Base-by-base conservation (phyloP, 1,140 invertebrate genomes). In the Schmidtea mediterranea region DNA sequence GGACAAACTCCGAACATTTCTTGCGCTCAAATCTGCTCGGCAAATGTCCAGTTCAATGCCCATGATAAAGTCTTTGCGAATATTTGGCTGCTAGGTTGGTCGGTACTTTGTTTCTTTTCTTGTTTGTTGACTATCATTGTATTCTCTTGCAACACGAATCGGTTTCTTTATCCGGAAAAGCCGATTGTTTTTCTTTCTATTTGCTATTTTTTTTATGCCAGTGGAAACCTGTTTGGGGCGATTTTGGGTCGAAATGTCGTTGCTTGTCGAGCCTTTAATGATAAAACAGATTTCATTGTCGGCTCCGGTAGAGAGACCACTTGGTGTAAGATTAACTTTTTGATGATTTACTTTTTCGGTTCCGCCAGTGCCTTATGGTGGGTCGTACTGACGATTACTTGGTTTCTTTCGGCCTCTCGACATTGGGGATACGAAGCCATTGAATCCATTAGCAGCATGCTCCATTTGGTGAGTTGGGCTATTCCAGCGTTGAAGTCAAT, bases 111-210 rank as follows among this genome's bases (percentile, higher is more conserved):
- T 52, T 63, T 66, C 49, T 52, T 59, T 0, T 60, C 61, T 15
- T 64, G 62, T 2, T 47, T 62, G 1, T 60, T 68, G 47, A 63
- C 66, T 9, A 55, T 68, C 2, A 49, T 68, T 8, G 62, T 63
- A 5, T 67, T 63, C 53, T 49, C 67, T 21, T 62, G 77, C 9
- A 68, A 74, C 51, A 75, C 78, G 0, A 73, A 75, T 18, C 84
- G 58, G 83, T 81, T 97, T 66, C 75, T 80, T 24, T 97, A 94
- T 69, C 92, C 92, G 1, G 87, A 95, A 65, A 70, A 87, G 52
- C 86, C 89, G 0, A 94, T 98, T 52, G 87, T 97, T 53, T 94
- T 90, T 65, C 69, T 98, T 49, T 83, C 84, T 16, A 74, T 92
- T 16, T 97, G 90, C 62, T 94, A 92, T 64, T 70, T 90, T 43